A percentile compares a stretch with the other conserved stretches of the same genome.
Evolutionary conservation across 1,140 invertebrate genomes (phyloP).

Genomic region (Diploscapter pachys): DNA sequence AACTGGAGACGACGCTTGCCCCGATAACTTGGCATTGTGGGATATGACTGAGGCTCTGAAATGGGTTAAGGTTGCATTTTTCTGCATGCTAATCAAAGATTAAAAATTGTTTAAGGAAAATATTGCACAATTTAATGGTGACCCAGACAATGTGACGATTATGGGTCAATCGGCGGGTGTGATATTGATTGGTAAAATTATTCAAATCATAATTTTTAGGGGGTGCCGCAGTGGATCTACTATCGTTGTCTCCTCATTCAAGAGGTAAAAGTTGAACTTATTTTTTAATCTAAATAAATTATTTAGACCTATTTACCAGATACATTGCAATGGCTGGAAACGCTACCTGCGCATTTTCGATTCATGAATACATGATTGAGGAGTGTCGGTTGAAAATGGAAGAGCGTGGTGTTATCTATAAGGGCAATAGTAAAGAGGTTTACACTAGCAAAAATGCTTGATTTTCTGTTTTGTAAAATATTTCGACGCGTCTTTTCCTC

Average conservation of each 20-base stretch:
- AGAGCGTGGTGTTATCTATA: neutral
- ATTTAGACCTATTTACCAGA: slow-evolving; percentile 41
- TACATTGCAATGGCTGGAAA: slow-evolving; percentile 50
- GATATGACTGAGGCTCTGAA: slow-evolving; percentile 58
- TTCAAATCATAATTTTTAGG: too few species aligned
- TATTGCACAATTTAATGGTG: slow-evolving; percentile 66
- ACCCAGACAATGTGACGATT: slow-evolving; percentile 61
- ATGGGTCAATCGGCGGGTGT: slow-evolving; percentile 56
- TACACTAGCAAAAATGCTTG: too few species aligned
- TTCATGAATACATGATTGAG: slow-evolving; percentile 3
- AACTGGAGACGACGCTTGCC: slow-evolving; percentile 52
- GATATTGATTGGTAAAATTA: too few species aligned
- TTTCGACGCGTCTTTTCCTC: too few species aligned
- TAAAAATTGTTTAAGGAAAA: slow-evolving; percentile 39
- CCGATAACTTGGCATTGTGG: slow-evolving; percentile 61
- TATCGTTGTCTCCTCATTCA: slow-evolving; percentile 35
- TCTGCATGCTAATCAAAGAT: neutral
- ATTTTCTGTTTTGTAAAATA: too few species aligned
- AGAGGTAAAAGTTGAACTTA: slow-evolving; percentile 34
- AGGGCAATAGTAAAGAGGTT: too few species aligned
- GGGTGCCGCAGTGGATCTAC: slow-evolving; percentile 36
- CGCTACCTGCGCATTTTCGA: slow-evolving; percentile 43
- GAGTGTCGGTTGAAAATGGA: slow-evolving; percentile 8
- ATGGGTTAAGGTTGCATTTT: slow-evolving; percentile 50
- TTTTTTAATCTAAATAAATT: neutral